Evolutionary conservation across 2,888 invertebrate genomes (phyloP).

Genomic region (Hypsopygia costalis): DNA sequence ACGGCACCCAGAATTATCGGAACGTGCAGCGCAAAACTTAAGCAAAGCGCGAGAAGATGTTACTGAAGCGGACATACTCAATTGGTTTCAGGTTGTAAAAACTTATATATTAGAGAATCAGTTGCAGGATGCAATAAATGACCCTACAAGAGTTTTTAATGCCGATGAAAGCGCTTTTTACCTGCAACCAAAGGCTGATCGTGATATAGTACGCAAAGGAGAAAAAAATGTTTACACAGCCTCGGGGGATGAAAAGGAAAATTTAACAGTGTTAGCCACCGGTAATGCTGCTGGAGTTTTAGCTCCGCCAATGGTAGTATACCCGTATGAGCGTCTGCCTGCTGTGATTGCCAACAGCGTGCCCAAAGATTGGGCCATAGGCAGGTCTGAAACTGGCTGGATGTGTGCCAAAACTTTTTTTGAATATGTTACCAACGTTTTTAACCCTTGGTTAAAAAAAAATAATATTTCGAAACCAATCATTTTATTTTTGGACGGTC

Average conservation of each 20-base stretch:
- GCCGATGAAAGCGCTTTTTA: constrained; percentile 43
- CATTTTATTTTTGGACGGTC: constrained; percentile 19
- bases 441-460: constrained; percentile 29
- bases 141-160: constrained; percentile 17
- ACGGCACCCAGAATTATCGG: constrained; percentile 13
- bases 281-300: constrained; percentile 21
- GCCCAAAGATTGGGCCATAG: constrained; percentile 21
- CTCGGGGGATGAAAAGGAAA: constrained; percentile 28
- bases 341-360: constrained; percentile 11
- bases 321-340: constrained; percentile 18
- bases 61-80: constrained; percentile 11
- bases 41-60: constrained; percentile 14
- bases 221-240: constrained; percentile 13
- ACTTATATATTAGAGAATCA: constrained; percentile 12
- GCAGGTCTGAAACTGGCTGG: constrained; percentile 34
- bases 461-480: constrained; percentile 17
- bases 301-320: constrained; percentile 24
- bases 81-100: constrained; percentile 16
- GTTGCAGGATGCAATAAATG: constrained; percentile 7
- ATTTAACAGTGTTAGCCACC: constrained; percentile 21
- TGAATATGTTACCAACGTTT: constrained; percentile 38
- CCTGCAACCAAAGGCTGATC: constrained; percentile 35
- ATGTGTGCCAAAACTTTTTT: constrained; percentile 38
- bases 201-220: constrained; percentile 27
- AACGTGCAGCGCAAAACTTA: constrained; percentile 14